These are phyloP conservation scores for Penaeus chinensis DNA, from an alignment of 1,140 invertebrate species.

Conservation along the genomic window DNA sequence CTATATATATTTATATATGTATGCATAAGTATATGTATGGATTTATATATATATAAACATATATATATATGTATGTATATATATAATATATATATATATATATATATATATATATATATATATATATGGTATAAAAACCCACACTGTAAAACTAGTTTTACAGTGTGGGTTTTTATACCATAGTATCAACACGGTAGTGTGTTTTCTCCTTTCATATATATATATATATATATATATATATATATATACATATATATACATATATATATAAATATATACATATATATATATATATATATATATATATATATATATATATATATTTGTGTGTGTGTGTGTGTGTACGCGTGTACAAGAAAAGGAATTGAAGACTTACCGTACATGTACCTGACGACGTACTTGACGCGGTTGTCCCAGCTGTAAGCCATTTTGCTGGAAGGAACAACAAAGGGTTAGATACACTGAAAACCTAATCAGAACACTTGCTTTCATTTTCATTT, in stretches of 20 bases:
- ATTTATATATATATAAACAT: background rate
- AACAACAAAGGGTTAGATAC: background rate
- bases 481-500: background rate
- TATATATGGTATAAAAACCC: no score
- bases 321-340: no score
- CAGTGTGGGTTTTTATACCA: no score
- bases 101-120: background rate
- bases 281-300: no score
- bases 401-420: conserved; percentile 83
- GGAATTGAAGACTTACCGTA: conserved; percentile 55
- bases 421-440: conserved; percentile 74
- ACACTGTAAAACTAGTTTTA: no score
- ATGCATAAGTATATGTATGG: background rate
- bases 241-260: no score
- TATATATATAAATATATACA: no score
- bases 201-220: no score
- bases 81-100: background rate
- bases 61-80: conserved; percentile 2
- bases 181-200: no score
- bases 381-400: conserved; percentile 75
- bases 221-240: no score
- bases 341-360: background rate
- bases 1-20: background rate
- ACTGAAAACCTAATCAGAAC: background rate
- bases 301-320: no score